These are phyloP conservation scores for Nemurella pictetii DNA, from an alignment of 2,888 invertebrate genomes.

Conservation along the genomic window DNA sequence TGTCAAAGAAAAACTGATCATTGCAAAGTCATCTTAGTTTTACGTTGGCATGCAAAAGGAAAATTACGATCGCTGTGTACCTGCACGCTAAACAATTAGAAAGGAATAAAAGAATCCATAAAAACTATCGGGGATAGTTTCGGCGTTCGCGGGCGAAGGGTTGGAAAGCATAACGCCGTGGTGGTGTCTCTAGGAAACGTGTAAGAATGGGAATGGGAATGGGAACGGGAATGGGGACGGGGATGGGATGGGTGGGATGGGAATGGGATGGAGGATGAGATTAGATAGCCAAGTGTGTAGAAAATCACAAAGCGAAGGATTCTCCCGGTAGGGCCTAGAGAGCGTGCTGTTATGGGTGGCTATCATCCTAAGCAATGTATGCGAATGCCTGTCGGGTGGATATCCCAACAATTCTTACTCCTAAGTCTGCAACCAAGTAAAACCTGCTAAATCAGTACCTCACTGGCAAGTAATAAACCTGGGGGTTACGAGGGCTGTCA, in stretches of 20 bases:
- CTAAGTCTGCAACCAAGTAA: neutral
- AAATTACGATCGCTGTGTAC: neutral
- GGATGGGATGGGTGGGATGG: neutral
- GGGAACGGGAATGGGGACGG: neutral
- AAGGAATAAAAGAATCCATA: neutral
- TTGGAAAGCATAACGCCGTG: neutral
- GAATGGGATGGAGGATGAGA: neutral
- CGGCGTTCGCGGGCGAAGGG: neutral
- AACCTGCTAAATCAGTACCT: conserved; percentile 15
- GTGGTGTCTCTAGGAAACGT: neutral
- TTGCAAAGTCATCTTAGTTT: neutral
- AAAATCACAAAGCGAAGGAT: neutral
- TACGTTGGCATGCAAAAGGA: neutral
- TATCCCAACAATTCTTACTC: neutral
- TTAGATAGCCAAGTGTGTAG: neutral
- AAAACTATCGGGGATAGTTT: neutral
- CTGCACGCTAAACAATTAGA: neutral
- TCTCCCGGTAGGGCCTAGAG: neutral
- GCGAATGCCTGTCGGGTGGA: neutral
- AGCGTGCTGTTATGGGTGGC: neutral
- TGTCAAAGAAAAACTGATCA: neutral
- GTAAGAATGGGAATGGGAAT: neutral
- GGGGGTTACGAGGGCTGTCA: conserved; percentile 22
- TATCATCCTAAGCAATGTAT: neutral
- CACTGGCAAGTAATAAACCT: conserved; percentile 24